These are phyloP conservation scores for Scomber scombrus DNA, from an alignment of 2,113 vertebrate species.

Conservation along the genomic window DNA sequence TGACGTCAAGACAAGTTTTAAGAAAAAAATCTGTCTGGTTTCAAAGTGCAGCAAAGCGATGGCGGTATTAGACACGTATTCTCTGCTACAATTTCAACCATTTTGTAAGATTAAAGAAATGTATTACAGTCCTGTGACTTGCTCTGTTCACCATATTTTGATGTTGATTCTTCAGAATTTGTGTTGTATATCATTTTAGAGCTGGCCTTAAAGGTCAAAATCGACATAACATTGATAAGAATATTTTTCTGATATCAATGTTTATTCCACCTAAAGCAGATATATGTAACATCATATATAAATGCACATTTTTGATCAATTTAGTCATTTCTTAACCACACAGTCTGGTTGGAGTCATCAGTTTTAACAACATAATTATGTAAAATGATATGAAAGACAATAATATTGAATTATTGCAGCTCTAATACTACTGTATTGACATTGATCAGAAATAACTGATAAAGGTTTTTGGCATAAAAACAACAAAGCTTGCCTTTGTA, in stretches of 20 bases:
- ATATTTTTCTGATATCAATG: not conserved
- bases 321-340: not conserved
- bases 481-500: not conserved
- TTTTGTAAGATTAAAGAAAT: not conserved
- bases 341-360: not conserved
- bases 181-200: too few relatives aligned
- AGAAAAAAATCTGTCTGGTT: not conserved
- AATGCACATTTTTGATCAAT: not conserved
- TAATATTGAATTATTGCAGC: not conserved
- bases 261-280: not conserved
- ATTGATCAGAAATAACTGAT: not conserved
- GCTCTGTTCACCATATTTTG: not conserved
- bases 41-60: not conserved
- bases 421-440: not conserved
- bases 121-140: not conserved
- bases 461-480: not conserved
- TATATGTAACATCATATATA: not conserved
- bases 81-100: not conserved
- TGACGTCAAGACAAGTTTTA: not conserved
- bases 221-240: too few relatives aligned
- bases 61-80: slow-evolving; percentile 6
- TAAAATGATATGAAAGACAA: not conserved
- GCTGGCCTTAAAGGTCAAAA: too few relatives aligned
- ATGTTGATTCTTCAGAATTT: too few relatives aligned
- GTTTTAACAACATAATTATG: too few relatives aligned